phyloP scores from a whole-genome alignment of 2,888 invertebrate genomes.

The Tridacna crocea region DNA sequence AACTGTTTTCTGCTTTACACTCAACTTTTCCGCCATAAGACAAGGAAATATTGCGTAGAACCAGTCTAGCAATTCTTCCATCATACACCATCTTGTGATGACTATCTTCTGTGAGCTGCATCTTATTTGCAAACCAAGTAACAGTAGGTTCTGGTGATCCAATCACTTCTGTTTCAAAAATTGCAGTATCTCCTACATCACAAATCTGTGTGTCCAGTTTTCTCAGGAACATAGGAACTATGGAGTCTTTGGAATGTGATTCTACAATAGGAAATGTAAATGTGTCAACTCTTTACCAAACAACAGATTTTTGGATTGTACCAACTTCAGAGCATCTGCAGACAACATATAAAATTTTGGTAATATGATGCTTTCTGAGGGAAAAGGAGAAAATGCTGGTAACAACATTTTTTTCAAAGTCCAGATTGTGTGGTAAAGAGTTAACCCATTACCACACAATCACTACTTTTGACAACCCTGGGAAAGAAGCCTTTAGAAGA shows the following conservation, averaged over 20 bases:
- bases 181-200: constrained; percentile 67
- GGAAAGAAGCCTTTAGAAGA: too few relatives aligned
- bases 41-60: constrained; percentile 63
- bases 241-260: constrained; percentile 60
- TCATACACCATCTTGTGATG: constrained; percentile 67
- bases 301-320: too few relatives aligned
- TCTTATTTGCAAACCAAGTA: constrained; percentile 70
- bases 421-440: too few relatives aligned
- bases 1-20: constrained; percentile 72
- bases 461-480: too few relatives aligned
- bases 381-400: neutral
- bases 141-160: constrained; percentile 75
- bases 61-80: constrained; percentile 72
- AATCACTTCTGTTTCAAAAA: constrained; percentile 76
- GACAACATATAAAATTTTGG: neutral
- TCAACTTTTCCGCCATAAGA: constrained; percentile 75
- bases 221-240: constrained; percentile 74
- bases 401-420: neutral
- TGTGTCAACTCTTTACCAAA: neutral
- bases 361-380: neutral
- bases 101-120: constrained; percentile 46
- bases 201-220: constrained; percentile 68
- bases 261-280: constrained; percentile 9
- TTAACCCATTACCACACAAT: too few relatives aligned
- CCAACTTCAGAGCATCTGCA: too few relatives aligned